phyloP scores from a whole-genome alignment of 2,113 vertebrate genomes.

The Rhipidura dahli region DNA sequence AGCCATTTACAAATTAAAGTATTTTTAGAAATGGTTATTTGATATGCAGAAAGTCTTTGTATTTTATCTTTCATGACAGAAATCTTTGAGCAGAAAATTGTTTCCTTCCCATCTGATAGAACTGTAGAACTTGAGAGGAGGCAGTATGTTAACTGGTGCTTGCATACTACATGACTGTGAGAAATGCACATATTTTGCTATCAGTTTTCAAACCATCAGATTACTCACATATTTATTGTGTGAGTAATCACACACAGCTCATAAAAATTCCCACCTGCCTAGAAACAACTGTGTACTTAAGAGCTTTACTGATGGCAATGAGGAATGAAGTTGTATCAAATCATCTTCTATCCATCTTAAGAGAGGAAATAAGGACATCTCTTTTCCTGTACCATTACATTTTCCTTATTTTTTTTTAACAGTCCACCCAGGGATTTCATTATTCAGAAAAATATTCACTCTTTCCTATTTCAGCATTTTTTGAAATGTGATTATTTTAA shows the following conservation, averaged over 20 bases:
- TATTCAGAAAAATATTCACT: background rate
- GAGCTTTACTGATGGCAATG: background rate
- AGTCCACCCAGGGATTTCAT: background rate
- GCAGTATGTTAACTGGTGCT: background rate
- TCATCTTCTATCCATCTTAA: background rate
- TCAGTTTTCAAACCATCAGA: background rate
- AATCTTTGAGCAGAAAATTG: background rate
- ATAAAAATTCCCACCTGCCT: background rate
- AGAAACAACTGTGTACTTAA: background rate
- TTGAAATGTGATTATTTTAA: background rate
- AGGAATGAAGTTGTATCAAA: background rate
- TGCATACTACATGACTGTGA: background rate
- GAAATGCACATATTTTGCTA: background rate
- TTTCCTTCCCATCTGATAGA: background rate
- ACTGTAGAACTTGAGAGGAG: background rate
- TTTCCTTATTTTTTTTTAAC: background rate
- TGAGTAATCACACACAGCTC: background rate
- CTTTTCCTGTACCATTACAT: background rate
- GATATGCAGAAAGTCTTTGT: background rate
- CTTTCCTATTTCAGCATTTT: background rate
- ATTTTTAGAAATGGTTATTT: background rate
- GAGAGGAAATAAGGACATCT: background rate
- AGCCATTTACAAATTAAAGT: background rate
- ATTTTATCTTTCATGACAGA: background rate
- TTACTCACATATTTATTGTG: background rate